Evolutionary conservation across 2,888 invertebrate genomes (phyloP).

Genomic region (Amphiduros pacificus): DNA sequence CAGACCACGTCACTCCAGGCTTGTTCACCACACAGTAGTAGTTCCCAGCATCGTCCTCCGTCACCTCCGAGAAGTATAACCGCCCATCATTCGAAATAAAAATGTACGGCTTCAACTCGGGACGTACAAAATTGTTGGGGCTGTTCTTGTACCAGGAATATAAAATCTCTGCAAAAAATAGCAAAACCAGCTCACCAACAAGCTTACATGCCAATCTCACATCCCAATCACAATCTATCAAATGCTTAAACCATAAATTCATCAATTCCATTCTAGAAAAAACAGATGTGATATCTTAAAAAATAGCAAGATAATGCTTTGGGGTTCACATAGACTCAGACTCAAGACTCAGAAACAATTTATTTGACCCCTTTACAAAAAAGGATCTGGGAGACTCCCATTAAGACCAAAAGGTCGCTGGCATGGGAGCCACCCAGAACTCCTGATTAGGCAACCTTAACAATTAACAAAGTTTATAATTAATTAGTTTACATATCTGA

Average conservation of each 20-base stretch:
- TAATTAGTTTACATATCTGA: too few species aligned
- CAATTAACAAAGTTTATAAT: too few species aligned
- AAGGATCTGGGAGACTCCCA: too few species aligned
- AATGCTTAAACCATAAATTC: too few species aligned
- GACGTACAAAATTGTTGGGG: slow-evolving; percentile 90
- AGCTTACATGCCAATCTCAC: too few species aligned
- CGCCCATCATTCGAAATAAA: slow-evolving; percentile 94
- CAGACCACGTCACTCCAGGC: slow-evolving; percentile 33
- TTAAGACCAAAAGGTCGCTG: too few species aligned
- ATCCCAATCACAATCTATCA: too few species aligned
- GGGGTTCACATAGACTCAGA: neutral
- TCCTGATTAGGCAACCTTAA: too few species aligned
- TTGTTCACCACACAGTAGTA: slow-evolving; percentile 39
- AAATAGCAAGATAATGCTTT: neutral
- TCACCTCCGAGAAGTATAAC: slow-evolving; percentile 94
- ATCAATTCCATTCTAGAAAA: neutral
- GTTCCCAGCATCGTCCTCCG: slow-evolving; percentile 67
- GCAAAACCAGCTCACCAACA: too few species aligned
- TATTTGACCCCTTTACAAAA: too few species aligned
- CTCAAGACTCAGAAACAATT: neutral
- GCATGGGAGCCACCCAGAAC: too few species aligned
- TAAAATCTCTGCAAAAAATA: slow-evolving; percentile 70
- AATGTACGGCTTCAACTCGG: slow-evolving; percentile 76
- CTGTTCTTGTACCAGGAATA: slow-evolving; percentile 90
- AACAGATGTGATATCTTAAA: neutral